A percentile compares a stretch with the other conserved stretches of the same genome.
These are phyloP conservation scores for Bombus waltoni DNA, from an alignment of 1,140 invertebrate species.

Conservation along the genomic window DNA sequence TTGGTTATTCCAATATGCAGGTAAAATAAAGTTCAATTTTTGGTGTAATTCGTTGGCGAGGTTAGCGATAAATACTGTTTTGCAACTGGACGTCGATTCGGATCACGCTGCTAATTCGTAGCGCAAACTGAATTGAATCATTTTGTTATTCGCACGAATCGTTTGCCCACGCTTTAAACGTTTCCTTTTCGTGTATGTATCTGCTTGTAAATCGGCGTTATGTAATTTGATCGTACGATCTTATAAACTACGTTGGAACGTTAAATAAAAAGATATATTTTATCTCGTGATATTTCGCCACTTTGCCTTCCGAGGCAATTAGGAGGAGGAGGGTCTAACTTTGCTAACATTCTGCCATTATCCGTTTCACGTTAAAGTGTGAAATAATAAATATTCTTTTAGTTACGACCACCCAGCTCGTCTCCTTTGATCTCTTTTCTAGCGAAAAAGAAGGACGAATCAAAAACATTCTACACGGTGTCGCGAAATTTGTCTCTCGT, in stretches of 20 bases:
- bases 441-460: no score
- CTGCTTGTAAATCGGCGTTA: not conserved
- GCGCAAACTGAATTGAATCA: not conserved
- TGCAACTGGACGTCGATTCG: not conserved
- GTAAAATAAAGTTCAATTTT: not conserved
- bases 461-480: no score
- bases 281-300: not conserved
- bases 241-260: not conserved
- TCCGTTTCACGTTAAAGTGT: not conserved
- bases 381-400: not conserved
- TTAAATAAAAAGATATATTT: not conserved
- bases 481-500: rapidly evolving
- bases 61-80: not conserved
- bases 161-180: not conserved
- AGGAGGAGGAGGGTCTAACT: not conserved
- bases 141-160: not conserved
- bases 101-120: not conserved
- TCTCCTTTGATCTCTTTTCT: no score
- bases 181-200: not conserved
- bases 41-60: not conserved
- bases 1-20: no score
- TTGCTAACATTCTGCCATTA: not conserved
- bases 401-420: no score
- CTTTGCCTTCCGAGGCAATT: not conserved
- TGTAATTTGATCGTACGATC: not conserved